phyloP scores from a whole-genome alignment of 2,888 invertebrate species.

The Ectemnius continuus region DNA sequence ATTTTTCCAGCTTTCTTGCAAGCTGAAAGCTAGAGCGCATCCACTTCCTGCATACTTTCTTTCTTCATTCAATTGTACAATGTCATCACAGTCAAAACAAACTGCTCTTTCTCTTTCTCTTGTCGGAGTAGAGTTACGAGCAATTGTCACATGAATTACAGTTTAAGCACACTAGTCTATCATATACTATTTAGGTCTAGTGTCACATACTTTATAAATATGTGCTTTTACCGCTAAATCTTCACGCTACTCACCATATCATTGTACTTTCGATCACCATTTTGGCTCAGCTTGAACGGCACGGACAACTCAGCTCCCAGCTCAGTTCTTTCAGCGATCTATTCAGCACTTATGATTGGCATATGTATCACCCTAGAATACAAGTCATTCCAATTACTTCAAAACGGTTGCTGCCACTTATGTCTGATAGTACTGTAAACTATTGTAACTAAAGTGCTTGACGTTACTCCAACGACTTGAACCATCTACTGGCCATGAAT shows the following conservation, averaged over 20 bases:
- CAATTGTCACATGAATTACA: not conserved
- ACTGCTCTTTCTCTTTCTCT: not conserved
- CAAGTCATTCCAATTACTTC: not conserved
- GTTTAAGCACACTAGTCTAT: not conserved
- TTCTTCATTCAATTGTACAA: no score
- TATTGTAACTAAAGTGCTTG: no score
- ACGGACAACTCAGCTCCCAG: conserved; percentile 13
- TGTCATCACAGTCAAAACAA: not conserved
- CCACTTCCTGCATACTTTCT: not conserved
- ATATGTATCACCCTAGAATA: not conserved
- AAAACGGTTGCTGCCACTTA: no score
- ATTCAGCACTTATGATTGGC: not conserved
- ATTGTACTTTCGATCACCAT: conserved; percentile 99
- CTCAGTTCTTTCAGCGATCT: conserved; percentile 2
- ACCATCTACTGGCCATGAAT: no score
- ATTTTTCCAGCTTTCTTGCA: no score
- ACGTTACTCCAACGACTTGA: no score
- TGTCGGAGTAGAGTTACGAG: no score
- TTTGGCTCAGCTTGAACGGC: conserved; percentile 77
- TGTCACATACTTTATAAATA: conserved; percentile 7
- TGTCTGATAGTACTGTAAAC: no score
- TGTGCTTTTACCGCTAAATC: conserved; percentile 27
- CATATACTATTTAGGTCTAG: not conserved
- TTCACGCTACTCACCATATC: conserved; percentile 87
- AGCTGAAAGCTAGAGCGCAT: not conserved